Conservation (phyloP, 2,797 vertebrate genomes). For the Harpagifer antarcticus region DNA sequence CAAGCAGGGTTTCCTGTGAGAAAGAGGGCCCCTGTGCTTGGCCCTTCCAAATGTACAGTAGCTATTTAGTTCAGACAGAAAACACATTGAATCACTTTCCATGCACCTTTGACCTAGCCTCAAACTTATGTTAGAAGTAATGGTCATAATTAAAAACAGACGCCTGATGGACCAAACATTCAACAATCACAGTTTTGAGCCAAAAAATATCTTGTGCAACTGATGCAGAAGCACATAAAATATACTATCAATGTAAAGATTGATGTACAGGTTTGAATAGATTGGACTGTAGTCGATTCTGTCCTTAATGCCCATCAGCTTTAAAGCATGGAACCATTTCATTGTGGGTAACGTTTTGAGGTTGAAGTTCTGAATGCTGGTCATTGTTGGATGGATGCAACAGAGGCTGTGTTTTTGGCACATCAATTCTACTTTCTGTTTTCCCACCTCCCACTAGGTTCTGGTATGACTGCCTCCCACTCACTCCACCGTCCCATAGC, state of each 20-base stretch:
- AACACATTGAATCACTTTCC: not conserved
- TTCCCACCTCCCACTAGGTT: slow-evolving; percentile 65
- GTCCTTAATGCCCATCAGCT: not conserved
- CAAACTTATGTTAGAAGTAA: slow-evolving; percentile 30
- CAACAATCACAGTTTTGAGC: slow-evolving; percentile 29
- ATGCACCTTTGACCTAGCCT: slow-evolving; percentile 8
- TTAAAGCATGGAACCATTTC: not conserved
- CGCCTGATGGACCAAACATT: slow-evolving; percentile 14
- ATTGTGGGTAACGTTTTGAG: not conserved
- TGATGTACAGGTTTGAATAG: not conserved
- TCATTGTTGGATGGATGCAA: slow-evolving; percentile 39
- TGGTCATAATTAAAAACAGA: slow-evolving; percentile 44
- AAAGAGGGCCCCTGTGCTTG: slow-evolving; percentile 18
- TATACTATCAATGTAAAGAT: not conserved
- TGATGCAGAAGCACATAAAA: not conserved
- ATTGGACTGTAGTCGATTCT: not conserved
- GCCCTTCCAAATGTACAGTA: not conserved
- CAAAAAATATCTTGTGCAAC: not conserved
- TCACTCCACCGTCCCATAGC: slow-evolving; percentile 52
- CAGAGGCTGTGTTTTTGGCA: slow-evolving; percentile 45
- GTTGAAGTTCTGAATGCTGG: slow-evolving; percentile 25
- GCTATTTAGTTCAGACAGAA: slow-evolving; percentile 27
- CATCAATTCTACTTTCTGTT: slow-evolving; percentile 36
- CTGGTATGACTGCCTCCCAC: slow-evolving; percentile 65
- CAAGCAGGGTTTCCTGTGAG: slow-evolving; percentile 28